Evolutionary conservation across 1,140 invertebrate species (phyloP).

Genomic region (Dreissena polymorpha): DNA sequence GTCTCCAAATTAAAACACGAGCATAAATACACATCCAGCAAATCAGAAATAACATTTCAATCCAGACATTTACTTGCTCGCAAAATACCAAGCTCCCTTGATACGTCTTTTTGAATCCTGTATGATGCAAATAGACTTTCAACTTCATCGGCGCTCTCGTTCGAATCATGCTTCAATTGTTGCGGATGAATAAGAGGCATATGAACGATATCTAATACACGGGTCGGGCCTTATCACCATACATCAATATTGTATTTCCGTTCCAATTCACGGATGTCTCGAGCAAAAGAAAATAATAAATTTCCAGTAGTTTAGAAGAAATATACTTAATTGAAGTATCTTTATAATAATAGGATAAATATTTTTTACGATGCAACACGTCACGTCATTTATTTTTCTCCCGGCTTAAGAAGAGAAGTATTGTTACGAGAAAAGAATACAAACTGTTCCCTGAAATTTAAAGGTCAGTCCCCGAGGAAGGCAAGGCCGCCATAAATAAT

Average conservation of each 20-base stretch:
- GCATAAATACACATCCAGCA: no score
- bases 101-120: no score
- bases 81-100: no score
- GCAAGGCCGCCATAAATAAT: conserved; percentile 9
- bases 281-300: conserved; percentile 37
- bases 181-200: no score
- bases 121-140: no score
- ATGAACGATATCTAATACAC: conserved; percentile 25
- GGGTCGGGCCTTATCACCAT: conserved; percentile 36
- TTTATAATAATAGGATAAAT: conserved; percentile 54
- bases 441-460: conserved; percentile 29
- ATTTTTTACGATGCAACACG: conserved; percentile 50
- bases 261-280: conserved; percentile 41
- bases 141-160: no score
- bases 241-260: conserved; percentile 52
- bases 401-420: conserved; percentile 14
- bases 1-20: no score
- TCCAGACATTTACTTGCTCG: no score
- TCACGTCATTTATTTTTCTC: conserved; percentile 47
- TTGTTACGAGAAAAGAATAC: conserved; percentile 32
- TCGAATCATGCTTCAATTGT: no score
- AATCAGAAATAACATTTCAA: no score
- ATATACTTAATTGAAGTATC: conserved; percentile 54
- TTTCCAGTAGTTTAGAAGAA: conserved; percentile 37
- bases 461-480: not conserved